Evolutionary conservation across 2,113 vertebrate genomes (phyloP).

Genomic region (Xyliphius kryptos): DNA sequence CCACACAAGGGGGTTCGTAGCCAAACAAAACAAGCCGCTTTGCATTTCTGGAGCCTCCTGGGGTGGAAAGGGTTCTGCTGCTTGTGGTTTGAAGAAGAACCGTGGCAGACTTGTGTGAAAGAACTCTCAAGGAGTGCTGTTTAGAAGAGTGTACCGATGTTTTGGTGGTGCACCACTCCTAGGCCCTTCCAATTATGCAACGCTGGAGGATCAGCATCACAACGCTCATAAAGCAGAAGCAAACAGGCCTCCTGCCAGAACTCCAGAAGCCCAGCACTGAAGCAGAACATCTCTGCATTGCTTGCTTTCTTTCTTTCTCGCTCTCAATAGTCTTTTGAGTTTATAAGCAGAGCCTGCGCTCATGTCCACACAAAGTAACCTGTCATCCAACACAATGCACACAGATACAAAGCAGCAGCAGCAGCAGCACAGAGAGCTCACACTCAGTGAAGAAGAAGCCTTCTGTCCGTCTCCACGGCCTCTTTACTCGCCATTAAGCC

Average conservation of each 20-base stretch:
- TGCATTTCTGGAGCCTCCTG: no score
- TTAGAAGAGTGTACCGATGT: not conserved
- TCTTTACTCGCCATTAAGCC: conserved; percentile 5
- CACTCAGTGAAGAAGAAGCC: not conserved
- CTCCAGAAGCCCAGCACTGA: not conserved
- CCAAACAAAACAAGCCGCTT: no score
- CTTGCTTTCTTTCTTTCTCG: not conserved
- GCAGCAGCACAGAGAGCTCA: not conserved
- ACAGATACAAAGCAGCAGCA: not conserved
- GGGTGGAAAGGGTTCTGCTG: no score
- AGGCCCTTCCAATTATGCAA: conserved; percentile 10
- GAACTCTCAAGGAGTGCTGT: no score
- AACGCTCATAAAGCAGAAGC: not conserved
- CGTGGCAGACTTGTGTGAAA: no score
- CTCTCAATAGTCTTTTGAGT: not conserved
- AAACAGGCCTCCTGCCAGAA: not conserved
- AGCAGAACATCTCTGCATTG: not conserved
- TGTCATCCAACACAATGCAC: conserved; percentile 12
- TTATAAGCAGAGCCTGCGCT: no score
- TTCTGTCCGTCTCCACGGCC: conserved; percentile 2
- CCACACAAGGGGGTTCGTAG: no score
- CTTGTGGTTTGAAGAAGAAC: not conserved
- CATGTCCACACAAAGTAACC: conserved; percentile 13
- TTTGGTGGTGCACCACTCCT: not conserved
- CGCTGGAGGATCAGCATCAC: not conserved